Base-by-base conservation (phyloP, 2,888 invertebrate genomes). In the Chromoteleia sp. region DNA sequence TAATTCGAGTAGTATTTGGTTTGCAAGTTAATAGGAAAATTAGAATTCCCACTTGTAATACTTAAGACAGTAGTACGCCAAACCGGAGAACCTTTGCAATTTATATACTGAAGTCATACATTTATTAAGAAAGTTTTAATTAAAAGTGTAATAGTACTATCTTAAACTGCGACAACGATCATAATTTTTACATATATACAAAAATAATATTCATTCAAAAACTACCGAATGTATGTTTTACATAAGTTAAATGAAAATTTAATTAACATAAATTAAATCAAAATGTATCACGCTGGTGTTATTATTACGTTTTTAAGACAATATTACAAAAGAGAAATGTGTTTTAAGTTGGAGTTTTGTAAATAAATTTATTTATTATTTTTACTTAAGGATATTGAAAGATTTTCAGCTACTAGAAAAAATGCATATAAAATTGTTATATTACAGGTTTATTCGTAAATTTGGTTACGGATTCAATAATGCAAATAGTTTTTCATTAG, bases 51-150 rank as follows among this genome's bases (percentile, higher is more conserved):
- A 33, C 36, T 7, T 8, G 41, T 17, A 67, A 67, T 65, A 50
- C 65, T 67, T 52, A 33, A n/a, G 4, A 12, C 0, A 21, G 17
- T 29, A 39, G n/a, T 21, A 33, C 30, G 14, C 30, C 41, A 68
- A 56, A 67, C 12, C 43, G n/a, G 4, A 15, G 36, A 45, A 54
- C 56, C 68, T 45, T 68, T 45, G 30, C 45, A 68, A 68, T 70
- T 70, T 70, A 48, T 58, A 58, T 45, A 58, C 48, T 48, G 36
- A 48, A 36, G 56, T 21, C 36, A 58, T 70, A 70, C 48, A 70
- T 70, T 58, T 58, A 58, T 70, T 70, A 58, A 58, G 58, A 48
- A 70, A 70, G 70, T 70, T 70, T 70, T 70, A 70, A 70, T 70
- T 58, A 58, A 58, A 70, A 58, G 58, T 48, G 19, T 48, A 12